Percentiles rank a stretch among this genome's conserved stretches.
Evolutionary conservation across 2,113 vertebrate genomes (phyloP).

Genomic region (Oreotrochilus melanogaster): DNA sequence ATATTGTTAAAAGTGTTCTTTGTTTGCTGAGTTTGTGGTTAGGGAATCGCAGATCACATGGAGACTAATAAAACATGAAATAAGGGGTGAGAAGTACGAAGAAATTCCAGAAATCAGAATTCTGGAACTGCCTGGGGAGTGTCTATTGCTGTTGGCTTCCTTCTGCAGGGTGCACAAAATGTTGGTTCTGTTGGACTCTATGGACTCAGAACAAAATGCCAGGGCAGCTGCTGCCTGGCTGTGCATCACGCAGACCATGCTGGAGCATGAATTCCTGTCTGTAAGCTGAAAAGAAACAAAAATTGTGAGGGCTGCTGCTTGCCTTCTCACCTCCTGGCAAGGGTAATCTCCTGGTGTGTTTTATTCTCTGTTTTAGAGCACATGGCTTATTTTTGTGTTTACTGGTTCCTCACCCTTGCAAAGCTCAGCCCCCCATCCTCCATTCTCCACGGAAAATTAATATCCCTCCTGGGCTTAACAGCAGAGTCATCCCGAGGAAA

Average conservation of each 20-base stretch:
- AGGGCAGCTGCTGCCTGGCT: neutral
- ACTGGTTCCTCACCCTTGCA: neutral
- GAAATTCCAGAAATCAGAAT: neutral
- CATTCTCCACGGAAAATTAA: neutral
- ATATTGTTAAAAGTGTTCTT: neutral
- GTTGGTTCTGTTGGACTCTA: neutral
- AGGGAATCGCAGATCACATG: no score
- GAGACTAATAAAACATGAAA: neutral
- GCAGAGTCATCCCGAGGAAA: neutral
- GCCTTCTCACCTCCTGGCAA: neutral
- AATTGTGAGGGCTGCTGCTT: neutral
- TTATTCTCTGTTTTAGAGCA: neutral
- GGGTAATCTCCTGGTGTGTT: neutral
- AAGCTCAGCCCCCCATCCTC: neutral
- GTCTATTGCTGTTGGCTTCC: neutral
- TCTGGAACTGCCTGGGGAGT: neutral
- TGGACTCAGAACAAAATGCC: neutral
- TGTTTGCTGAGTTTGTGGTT: neutral
- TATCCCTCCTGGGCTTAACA: neutral
- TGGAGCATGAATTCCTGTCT: neutral
- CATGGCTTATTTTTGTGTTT: neutral
- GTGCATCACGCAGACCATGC: neutral
- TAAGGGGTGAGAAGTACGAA: neutral
- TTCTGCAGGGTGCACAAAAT: neutral
- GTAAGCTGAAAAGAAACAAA: neutral